A percentile compares a stretch with the other conserved stretches of the same genome.
Evolutionary conservation across 2,797 vertebrate species (phyloP).

Genomic region (Kryptolebias ocellatus): DNA sequence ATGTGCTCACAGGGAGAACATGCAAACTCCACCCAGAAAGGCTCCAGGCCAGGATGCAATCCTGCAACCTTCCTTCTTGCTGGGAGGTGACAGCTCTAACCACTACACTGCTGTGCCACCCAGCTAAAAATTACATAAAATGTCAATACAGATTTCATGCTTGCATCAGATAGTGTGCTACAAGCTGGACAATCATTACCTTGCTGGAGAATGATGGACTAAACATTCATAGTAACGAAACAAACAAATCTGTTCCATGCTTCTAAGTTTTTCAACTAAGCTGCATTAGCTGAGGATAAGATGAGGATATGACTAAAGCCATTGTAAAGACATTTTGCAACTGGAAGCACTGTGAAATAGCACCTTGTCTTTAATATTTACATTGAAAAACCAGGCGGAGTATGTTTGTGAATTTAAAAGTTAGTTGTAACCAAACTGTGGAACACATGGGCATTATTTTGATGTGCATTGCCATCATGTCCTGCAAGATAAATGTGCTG

Average conservation of each 20-base stretch:
- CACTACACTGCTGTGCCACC: too few species aligned
- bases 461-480: conserved; percentile 13
- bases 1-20: too few species aligned
- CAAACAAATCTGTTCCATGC: too few species aligned
- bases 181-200: not conserved
- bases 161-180: not conserved
- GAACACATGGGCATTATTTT: conserved; percentile 3
- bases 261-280: too few species aligned
- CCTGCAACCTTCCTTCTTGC: too few species aligned
- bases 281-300: not conserved
- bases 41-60: too few species aligned
- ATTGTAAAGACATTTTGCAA: not conserved
- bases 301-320: not conserved
- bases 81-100: too few species aligned
- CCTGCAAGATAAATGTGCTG: conserved; percentile 32
- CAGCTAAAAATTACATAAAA: too few species aligned
- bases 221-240: too few species aligned
- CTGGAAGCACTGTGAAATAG: not conserved
- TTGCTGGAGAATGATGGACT: not conserved
- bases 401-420: conserved; percentile 1
- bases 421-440: not conserved
- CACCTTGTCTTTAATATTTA: not conserved
- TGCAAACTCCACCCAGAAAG: too few species aligned
- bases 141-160: not conserved
- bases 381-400: conserved; percentile 4